Evolutionary conservation across 2,797 vertebrate species (phyloP).

Genomic region (Lepus townsendii): DNA sequence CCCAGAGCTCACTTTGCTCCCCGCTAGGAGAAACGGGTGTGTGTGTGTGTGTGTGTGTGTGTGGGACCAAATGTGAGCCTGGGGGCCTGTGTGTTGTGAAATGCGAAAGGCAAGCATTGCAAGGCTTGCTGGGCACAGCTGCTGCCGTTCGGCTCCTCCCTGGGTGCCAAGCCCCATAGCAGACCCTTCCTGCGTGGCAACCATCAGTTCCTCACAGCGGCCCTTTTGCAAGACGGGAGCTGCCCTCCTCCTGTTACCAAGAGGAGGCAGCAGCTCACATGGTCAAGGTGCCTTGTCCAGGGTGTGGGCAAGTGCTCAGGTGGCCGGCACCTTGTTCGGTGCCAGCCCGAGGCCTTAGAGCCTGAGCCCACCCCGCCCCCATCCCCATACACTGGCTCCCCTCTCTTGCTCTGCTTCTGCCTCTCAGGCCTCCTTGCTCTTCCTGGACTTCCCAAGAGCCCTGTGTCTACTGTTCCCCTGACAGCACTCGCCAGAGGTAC

Average conservation of each 20-base stretch:
- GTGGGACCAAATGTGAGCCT: background rate
- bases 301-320: background rate
- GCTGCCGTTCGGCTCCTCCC: background rate
- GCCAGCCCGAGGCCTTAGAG: background rate
- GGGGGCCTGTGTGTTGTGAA: background rate
- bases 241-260: background rate
- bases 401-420: no score
- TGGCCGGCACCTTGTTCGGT: background rate
- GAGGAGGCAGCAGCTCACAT: background rate
- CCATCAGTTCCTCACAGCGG: background rate
- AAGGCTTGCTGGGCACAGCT: background rate
- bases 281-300: background rate
- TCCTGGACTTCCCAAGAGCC: background rate
- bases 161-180: background rate
- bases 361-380: background rate
- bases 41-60: background rate
- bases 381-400: no score
- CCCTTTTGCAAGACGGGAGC: background rate
- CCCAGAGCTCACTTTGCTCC: background rate
- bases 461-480: background rate
- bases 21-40: background rate
- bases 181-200: background rate
- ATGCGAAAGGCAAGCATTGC: background rate
- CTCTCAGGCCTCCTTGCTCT: background rate
- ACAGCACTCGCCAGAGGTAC: background rate